These are phyloP conservation scores for Cisticola juncidis DNA, from an alignment of 2,113 vertebrate species.

Conservation along the genomic window DNA sequence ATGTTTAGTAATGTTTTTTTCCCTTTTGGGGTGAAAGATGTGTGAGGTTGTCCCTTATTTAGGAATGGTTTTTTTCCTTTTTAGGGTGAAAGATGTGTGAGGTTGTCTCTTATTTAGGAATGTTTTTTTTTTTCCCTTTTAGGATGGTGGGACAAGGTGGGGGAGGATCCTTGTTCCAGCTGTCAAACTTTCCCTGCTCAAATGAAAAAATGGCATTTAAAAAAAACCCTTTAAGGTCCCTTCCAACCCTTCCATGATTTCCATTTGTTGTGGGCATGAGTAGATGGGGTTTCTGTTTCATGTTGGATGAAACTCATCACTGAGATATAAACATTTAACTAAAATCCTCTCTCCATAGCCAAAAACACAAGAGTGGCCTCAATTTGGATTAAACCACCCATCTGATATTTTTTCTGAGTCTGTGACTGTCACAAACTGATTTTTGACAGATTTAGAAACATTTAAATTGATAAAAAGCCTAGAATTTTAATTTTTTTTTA, in stretches of 20 bases:
- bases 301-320: neutral
- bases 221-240: neutral
- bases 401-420: neutral
- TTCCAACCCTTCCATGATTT: neutral
- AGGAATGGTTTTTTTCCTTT: neutral
- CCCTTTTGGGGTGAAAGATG: neutral
- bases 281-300: neutral
- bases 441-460: neutral
- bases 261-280: neutral
- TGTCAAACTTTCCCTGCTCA: neutral
- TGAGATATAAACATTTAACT: neutral
- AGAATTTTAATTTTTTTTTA: neutral
- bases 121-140: too few species aligned
- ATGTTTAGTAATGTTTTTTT: neutral
- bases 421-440: neutral
- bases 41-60: neutral
- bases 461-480: neutral
- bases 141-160: neutral
- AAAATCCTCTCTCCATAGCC: neutral
- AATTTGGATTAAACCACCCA: neutral
- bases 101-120: too few species aligned
- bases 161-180: neutral
- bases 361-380: neutral
- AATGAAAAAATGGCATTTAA: neutral
- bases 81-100: too few species aligned